A percentile compares a stretch with the other conserved stretches of the same genome.
These are phyloP conservation scores for Perizoma flavofasciatum DNA, from an alignment of 2,888 invertebrate species.

Conservation along the genomic window DNA sequence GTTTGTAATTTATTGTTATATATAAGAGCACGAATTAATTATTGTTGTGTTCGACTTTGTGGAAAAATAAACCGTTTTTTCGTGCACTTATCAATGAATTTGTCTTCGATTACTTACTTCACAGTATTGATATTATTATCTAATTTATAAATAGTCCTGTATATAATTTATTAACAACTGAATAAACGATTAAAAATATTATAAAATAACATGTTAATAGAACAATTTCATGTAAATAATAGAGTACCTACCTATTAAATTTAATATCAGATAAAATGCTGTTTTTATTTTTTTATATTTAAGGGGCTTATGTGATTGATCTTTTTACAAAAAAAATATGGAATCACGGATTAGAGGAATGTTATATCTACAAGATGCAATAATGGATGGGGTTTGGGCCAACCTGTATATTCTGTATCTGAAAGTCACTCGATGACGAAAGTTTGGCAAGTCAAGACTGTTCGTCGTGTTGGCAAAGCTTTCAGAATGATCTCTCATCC, in stretches of 20 bases:
- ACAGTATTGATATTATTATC: slow-evolving; percentile 80
- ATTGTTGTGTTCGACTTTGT: slow-evolving; percentile 12
- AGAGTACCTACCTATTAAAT: slow-evolving; percentile 83
- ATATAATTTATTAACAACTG: slow-evolving; percentile 83
- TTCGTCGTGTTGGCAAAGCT: no score
- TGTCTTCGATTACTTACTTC: slow-evolving; percentile 67
- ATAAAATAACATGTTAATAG: slow-evolving; percentile 83
- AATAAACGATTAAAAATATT: slow-evolving; percentile 75
- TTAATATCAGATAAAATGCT: slow-evolving; percentile 78
- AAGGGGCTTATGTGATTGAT: no score
- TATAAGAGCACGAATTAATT: slow-evolving; percentile 47
- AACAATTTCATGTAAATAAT: slow-evolving; percentile 84
- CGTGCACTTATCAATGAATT: slow-evolving; percentile 59
- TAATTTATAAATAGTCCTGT: slow-evolving; percentile 83
- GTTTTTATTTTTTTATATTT: slow-evolving; percentile 59
- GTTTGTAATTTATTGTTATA: slow-evolving; percentile 55
- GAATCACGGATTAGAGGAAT: no score
- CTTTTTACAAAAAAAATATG: no score
- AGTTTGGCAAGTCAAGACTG: no score
- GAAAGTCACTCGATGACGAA: no score
- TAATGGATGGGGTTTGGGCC: no score
- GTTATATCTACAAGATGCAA: no score
- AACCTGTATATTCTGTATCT: no score
- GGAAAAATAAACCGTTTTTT: slow-evolving; percentile 28
- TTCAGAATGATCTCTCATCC: no score